Evolutionary conservation across 2,113 vertebrate species (phyloP).

Genomic region (Pyxicephalus adspersus): DNA sequence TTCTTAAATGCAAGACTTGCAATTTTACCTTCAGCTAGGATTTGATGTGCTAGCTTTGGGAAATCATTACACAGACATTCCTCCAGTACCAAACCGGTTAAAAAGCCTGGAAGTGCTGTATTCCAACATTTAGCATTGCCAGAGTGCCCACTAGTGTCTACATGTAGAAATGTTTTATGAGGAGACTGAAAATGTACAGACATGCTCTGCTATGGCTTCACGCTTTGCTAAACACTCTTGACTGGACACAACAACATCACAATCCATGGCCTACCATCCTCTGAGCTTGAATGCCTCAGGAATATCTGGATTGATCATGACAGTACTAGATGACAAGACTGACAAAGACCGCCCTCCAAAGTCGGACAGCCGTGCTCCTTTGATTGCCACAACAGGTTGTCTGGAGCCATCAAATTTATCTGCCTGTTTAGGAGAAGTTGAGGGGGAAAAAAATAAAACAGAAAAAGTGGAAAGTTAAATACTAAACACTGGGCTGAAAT

Average conservation of each 20-base stretch:
- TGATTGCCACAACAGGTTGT: constrained; percentile 91
- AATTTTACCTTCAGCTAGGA: constrained; percentile 22
- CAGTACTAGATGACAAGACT: constrained; percentile 86
- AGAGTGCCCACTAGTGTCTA: constrained; percentile 44
- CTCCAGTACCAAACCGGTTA: constrained; percentile 19
- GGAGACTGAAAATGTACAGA: not conserved
- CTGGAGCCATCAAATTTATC: constrained; percentile 91
- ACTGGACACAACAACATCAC: not conserved
- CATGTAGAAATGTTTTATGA: not conserved
- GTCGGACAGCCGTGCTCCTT: constrained; percentile 92
- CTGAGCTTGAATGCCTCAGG: constrained; percentile 93
- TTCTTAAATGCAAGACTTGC: constrained; percentile 26
- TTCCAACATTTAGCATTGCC: constrained; percentile 24
- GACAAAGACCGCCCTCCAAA: constrained; percentile 95
- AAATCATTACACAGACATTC: constrained; percentile 9
- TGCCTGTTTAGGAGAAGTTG: constrained; percentile 74
- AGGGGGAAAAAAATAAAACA: too few species aligned
- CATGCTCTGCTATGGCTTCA: not conserved
- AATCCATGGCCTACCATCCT: constrained; percentile 83
- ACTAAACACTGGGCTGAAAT: too few species aligned
- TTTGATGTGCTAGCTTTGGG: constrained; percentile 19
- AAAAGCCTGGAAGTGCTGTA: not conserved
- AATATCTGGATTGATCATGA: constrained; percentile 93
- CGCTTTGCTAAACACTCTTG: not conserved
- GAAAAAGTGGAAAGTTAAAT: constrained; percentile 39